Evolutionary conservation across 2,113 vertebrate genomes (phyloP), one percentile per base, ranked within the genome.

Genomic region (Jacana jacana): DNA sequence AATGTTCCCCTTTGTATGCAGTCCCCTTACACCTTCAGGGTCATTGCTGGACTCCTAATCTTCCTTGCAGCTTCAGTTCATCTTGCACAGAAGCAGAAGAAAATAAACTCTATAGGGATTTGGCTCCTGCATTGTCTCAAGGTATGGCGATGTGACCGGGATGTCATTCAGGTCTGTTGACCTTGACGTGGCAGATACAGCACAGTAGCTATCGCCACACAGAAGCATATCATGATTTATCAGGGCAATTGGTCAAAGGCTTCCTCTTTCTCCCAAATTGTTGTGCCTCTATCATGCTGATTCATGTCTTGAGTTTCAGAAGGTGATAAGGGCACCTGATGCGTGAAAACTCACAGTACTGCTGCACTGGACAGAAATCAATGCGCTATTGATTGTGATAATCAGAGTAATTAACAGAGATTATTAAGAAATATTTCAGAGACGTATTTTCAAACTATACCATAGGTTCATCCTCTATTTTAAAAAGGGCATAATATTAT

Each of bases 381-480:
- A 17, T 14, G 12, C 10, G 3, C 13, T 40, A 15, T 23, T 70
- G 37, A 25, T 30, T 40, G 18, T 3, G 25, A 11, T 10, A 51
- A 23, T 9, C n/a, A 42, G 31, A 12, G 16, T 27, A 39, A 33
- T 49, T 61, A 76, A 37, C 9, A 48, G 15, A 35, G 11, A 68
- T 17, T 63, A 64, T n/a, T 20, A n/a, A 11, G 18, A 65, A 39
- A 68, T 68, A 72, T 35, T 85, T 28, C 14, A 42, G 20, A 79
- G 14, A 35, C 23, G 14, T 35, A 20, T 46, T 58, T 94, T 70
- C 14, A 3, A 90, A 17, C 11, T 86, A 0, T 28, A 10, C 4
- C 7, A 13, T 11, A 7, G 7, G 2, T 2, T 2, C 9, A 18
- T 51, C 52, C 7, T 33, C 12, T 5, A 1, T 61, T 73, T 89